Evolutionary conservation across 2,113 vertebrate genomes (phyloP), one percentile per base, ranked within the genome.

Genomic region (Dryoscopus gambensis): DNA sequence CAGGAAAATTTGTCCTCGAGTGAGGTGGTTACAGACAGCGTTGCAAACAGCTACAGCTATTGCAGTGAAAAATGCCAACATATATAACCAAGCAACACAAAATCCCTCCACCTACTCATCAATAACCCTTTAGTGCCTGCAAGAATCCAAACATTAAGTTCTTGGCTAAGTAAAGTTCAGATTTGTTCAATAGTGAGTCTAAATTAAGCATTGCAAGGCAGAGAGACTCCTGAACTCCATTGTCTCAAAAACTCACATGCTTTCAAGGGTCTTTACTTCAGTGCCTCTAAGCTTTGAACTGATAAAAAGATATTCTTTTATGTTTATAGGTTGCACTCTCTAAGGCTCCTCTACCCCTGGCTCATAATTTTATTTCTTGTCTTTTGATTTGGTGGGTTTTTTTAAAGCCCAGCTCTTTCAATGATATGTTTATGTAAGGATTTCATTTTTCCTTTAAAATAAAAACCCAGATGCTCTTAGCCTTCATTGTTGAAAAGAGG

Each of bases 1-100:
- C 75, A 86, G 49, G 39, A 79, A 94, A 96, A 95, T 90, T 87
- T 94, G 78, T 84, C 77, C 62, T 80, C n/a, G 13, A 95, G 79
- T 73, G 80, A 96, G 92, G 33, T 40, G 59, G 77, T 63, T 94
- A 82, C 64, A 77, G 95, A 79, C 44, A 73, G 92, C 40, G 13
- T 6, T 84, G 75, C 83, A 90, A 97, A 90, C 76, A 93, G 87
- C 75, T 82, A 81, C 90, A 89, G 70, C 55, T 79, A 80, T 14
- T 42, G 57, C 77, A 86, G 42, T 65, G 78, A 88, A 90, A 90
- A 96, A 96, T 46, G 33, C 25, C 67, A 73, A 42, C 50, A 57
- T 39, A 70, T 14, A 86, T 63, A 94, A 74, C 30, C 56, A 79
- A 84, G 71, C 23, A 75, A 80, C 46, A 86, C 42, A 84, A 76